Conservation (phyloP, 1,140 invertebrate species). For the Scaptomyza montana region DNA sequence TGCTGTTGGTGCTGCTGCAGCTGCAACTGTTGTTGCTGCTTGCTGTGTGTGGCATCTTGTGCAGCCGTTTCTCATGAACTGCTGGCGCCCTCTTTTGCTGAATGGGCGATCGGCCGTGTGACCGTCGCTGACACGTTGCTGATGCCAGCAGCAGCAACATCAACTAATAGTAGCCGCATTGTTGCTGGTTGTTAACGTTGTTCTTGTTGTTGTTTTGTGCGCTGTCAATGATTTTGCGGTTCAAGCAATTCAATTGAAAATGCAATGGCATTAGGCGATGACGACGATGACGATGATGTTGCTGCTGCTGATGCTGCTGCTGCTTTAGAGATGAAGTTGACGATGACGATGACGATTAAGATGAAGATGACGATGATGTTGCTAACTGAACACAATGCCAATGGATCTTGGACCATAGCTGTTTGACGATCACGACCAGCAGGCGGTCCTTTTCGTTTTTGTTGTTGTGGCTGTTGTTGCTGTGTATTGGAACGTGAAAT, state of each 20-base stretch:
- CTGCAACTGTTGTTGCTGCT: conserved; percentile 18
- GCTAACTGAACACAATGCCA: conserved; percentile 60
- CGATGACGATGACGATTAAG: conserved; percentile 22
- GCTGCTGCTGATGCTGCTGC: too few species aligned
- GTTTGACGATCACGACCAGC: conserved; percentile 31
- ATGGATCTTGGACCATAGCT: conserved; percentile 14
- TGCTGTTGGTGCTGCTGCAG: conserved; percentile 43
- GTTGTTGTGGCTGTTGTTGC: conserved; percentile 10
- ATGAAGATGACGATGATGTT: conserved; percentile 19
- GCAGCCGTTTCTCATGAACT: conserved; percentile 72
- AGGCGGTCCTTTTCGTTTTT: conserved; percentile 36
- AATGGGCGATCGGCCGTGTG: conserved; percentile 51
- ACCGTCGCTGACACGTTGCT: conserved; percentile 67
- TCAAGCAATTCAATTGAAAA: conserved; percentile 72
- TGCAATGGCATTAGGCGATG: conserved; percentile 50
- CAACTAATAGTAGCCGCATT: conserved; percentile 37
- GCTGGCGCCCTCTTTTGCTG: conserved; percentile 62
- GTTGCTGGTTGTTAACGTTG: conserved; percentile 56
- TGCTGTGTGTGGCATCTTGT: conserved; percentile 65
- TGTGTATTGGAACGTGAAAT: conserved; percentile 66
- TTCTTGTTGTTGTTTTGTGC: neutral
- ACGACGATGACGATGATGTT: conserved; percentile 3
- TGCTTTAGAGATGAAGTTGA: conserved; percentile 2
- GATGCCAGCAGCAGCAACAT: conserved; percentile 26
- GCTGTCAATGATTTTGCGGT: conserved; percentile 78